phyloP scores from a whole-genome alignment of 1,140 invertebrate genomes.

The Whitmania pigra region DNA sequence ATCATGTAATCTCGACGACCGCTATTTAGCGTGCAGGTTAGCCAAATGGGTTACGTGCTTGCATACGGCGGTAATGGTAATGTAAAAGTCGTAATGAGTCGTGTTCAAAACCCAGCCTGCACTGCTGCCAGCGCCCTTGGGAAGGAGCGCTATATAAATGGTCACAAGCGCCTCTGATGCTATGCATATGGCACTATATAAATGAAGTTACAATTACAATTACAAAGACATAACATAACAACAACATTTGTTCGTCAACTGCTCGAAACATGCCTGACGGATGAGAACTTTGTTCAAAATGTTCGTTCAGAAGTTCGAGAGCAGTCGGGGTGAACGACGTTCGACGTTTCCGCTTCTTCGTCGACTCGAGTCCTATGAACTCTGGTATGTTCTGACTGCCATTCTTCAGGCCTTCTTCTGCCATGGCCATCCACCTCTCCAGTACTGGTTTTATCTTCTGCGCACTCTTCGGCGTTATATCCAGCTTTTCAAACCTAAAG shows the following conservation, averaged over 20 bases:
- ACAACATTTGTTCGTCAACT: not conserved
- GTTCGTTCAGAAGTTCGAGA: slow-evolving; percentile 78
- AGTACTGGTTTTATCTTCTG: slow-evolving; percentile 97
- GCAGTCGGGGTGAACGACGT: slow-evolving; percentile 94
- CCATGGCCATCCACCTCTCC: slow-evolving; percentile 94
- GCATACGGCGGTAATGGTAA: too few relatives aligned
- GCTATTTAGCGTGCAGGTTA: too few relatives aligned
- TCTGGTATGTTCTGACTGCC: slow-evolving; percentile 73
- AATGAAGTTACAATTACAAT: too few relatives aligned
- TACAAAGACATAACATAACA: too few relatives aligned
- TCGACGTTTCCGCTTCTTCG: slow-evolving; percentile 85
- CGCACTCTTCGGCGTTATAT: slow-evolving; percentile 96
- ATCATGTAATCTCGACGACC: too few relatives aligned
- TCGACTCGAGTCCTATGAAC: slow-evolving; percentile 86
- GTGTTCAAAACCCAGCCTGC: too few relatives aligned
- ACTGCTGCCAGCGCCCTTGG: too few relatives aligned
- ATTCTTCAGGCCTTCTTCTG: slow-evolving; percentile 80
- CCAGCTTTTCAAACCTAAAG: slow-evolving; percentile 91
- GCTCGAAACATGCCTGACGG: slow-evolving; percentile 64
- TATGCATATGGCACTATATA: too few relatives aligned
- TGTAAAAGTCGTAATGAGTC: too few relatives aligned
- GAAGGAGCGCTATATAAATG: too few relatives aligned
- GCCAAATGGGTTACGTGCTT: too few relatives aligned
- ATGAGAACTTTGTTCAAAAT: slow-evolving; percentile 93
- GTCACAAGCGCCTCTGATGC: too few relatives aligned